Evolutionary conservation across 2,888 invertebrate genomes (phyloP).

Genomic region (Lepidochrysops patricia): DNA sequence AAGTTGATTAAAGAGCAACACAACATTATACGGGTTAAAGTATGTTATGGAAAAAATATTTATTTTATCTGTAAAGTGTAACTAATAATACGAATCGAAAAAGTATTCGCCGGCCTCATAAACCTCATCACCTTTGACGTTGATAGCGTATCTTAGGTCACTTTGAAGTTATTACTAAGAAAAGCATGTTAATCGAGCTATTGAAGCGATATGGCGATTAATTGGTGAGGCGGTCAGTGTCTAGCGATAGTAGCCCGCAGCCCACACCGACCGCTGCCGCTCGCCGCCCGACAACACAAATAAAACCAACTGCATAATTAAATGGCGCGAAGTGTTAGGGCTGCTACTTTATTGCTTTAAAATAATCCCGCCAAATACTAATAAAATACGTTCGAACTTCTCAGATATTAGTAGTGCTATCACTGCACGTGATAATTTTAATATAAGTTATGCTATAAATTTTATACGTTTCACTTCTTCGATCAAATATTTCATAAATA

Average conservation of each 20-base stretch:
- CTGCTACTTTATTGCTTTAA: neutral
- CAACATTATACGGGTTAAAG: too few relatives aligned
- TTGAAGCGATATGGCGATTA: constrained; percentile 32
- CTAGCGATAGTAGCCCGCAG: constrained; percentile 17
- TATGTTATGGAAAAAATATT: too few relatives aligned
- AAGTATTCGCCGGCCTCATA: neutral
- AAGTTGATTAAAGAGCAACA: constrained; percentile 11
- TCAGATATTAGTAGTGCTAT: too few relatives aligned
- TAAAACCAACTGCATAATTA: constrained; percentile 57
- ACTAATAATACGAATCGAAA: constrained; percentile 6
- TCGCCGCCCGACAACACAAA: constrained; percentile 29
- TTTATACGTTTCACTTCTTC: too few relatives aligned
- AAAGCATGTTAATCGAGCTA: constrained; percentile 20
- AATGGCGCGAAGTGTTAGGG: constrained; percentile 31
- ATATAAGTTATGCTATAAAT: too few relatives aligned
- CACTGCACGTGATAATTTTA: too few relatives aligned
- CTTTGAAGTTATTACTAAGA: constrained; percentile 17
- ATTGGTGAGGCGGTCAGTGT: constrained; percentile 34
- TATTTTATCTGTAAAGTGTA: too few relatives aligned
- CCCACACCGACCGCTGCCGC: constrained; percentile 6
- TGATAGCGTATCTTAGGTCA: constrained; percentile 9
- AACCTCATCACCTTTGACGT: neutral
- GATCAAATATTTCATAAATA: too few relatives aligned
- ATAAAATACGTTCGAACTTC: too few relatives aligned
- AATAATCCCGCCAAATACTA: too few relatives aligned